Evolutionary conservation across 2,113 vertebrate genomes (phyloP).

Genomic region (Trematocara zebra): DNA sequence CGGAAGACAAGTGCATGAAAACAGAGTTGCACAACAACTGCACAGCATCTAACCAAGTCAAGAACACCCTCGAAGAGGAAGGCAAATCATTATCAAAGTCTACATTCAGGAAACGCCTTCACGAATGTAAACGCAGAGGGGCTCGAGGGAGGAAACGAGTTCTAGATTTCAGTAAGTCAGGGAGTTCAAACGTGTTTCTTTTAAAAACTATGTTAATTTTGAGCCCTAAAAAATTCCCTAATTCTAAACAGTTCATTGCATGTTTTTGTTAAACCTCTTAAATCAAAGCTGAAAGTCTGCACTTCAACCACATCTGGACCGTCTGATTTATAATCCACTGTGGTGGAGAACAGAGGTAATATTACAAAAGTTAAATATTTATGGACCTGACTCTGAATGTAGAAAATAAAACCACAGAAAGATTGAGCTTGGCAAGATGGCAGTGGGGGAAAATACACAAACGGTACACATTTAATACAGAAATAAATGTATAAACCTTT

Average conservation of each 20-base stretch:
- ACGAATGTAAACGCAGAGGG: not conserved
- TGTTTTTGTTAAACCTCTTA: not conserved
- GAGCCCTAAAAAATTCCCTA: not conserved
- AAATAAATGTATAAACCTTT: rapidly evolving
- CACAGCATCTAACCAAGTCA: not conserved
- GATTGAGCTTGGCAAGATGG: rapidly evolving
- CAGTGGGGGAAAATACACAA: not conserved
- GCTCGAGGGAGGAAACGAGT: not conserved
- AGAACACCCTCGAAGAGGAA: not conserved
- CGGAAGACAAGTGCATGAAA: not conserved
- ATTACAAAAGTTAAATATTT: not conserved
- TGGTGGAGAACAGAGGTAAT: not conserved
- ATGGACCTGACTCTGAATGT: not conserved
- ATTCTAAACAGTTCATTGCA: not conserved
- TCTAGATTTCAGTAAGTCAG: not conserved
- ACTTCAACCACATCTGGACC: not conserved
- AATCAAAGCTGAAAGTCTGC: not conserved
- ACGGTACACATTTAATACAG: not conserved
- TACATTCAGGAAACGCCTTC: not conserved
- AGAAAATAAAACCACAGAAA: not conserved
- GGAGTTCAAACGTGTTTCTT: rapidly evolving
- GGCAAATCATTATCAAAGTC: not conserved
- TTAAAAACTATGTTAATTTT: not conserved
- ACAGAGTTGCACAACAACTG: not conserved
- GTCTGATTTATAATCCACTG: not conserved